phyloP scores from a whole-genome alignment of 2,797 vertebrate species.

The Discoglossus pictus region DNA sequence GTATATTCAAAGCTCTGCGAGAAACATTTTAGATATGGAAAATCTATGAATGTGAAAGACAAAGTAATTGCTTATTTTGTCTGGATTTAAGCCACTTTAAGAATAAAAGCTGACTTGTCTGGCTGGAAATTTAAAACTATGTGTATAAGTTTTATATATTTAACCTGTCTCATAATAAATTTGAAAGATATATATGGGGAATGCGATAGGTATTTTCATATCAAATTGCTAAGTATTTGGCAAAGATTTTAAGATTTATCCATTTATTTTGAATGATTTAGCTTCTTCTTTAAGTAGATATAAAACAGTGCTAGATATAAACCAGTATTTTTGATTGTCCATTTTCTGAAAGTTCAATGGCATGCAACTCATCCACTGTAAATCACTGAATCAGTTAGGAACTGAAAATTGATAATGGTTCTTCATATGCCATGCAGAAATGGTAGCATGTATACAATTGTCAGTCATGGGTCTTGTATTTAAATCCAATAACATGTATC shows the following conservation, averaged over 20 bases:
- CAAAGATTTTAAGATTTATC: background rate
- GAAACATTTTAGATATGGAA: constrained; percentile 24
- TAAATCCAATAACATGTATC: too few species aligned
- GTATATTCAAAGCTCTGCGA: constrained; percentile 2
- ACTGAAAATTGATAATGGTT: too few species aligned
- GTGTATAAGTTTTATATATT: constrained; percentile 52
- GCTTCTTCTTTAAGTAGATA: background rate
- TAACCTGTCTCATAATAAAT: constrained; percentile 52
- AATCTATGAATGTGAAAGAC: constrained; percentile 24
- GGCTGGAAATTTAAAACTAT: constrained; percentile 53
- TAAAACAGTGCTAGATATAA: too few species aligned
- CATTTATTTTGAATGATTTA: constrained; percentile 5
- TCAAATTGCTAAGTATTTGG: constrained; percentile 15
- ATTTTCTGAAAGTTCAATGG: too few species aligned
- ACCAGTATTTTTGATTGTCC: too few species aligned
- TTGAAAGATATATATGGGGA: constrained; percentile 50
- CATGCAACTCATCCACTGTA: too few species aligned
- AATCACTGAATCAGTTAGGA: too few species aligned
- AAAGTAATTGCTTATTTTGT: constrained; percentile 30
- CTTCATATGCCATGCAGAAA: too few species aligned
- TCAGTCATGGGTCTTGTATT: too few species aligned
- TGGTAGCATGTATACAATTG: too few species aligned
- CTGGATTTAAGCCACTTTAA: constrained; percentile 51
- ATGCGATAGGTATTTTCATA: constrained; percentile 31
- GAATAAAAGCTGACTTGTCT: constrained; percentile 54